Evolutionary conservation across 2,888 invertebrate species (phyloP).

Genomic region (Cantharis flavilabris): DNA sequence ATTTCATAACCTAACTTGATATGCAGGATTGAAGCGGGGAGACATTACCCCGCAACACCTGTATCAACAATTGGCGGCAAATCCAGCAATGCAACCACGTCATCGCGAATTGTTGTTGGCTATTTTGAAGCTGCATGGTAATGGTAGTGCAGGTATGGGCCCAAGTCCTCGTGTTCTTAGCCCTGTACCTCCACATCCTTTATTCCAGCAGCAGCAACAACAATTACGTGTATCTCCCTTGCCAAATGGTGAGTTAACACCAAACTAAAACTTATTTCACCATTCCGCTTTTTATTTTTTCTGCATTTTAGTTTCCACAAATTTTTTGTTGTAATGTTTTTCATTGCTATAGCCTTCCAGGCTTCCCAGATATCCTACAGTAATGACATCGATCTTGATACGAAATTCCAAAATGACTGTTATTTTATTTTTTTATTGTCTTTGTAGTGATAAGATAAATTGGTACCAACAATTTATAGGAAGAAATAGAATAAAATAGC

Average conservation of each 20-base stretch:
- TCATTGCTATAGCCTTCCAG: slow-evolving; percentile 6
- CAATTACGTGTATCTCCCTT: slow-evolving; percentile 64
- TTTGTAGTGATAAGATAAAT: too few species aligned
- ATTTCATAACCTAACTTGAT: slow-evolving; percentile 1
- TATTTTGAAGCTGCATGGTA: slow-evolving; percentile 63
- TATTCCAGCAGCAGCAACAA: slow-evolving; percentile 58
- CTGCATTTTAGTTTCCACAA: slow-evolving; percentile 4
- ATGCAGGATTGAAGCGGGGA: slow-evolving; percentile 72
- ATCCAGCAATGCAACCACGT: slow-evolving; percentile 73
- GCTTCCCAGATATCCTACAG: not conserved
- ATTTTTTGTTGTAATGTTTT: slow-evolving; percentile 9
- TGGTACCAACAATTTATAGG: too few species aligned
- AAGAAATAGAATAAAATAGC: not conserved
- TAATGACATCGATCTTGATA: not conserved
- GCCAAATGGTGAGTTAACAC: slow-evolving; percentile 59
- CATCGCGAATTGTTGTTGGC: slow-evolving; percentile 73
- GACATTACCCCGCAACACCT: slow-evolving; percentile 77
- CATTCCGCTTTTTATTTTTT: slow-evolving; percentile 1
- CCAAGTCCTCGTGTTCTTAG: slow-evolving; percentile 51
- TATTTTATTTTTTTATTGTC: too few species aligned
- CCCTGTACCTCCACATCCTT: slow-evolving; percentile 51
- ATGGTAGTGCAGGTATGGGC: slow-evolving; percentile 49
- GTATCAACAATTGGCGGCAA: slow-evolving; percentile 73
- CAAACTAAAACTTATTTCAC: not conserved
- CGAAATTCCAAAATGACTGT: too few species aligned